Percentiles rank a stretch among this genome's conserved stretches.
These are phyloP conservation scores for Abramis brama DNA, from an alignment of 2,113 vertebrate species.

Conservation along the genomic window DNA sequence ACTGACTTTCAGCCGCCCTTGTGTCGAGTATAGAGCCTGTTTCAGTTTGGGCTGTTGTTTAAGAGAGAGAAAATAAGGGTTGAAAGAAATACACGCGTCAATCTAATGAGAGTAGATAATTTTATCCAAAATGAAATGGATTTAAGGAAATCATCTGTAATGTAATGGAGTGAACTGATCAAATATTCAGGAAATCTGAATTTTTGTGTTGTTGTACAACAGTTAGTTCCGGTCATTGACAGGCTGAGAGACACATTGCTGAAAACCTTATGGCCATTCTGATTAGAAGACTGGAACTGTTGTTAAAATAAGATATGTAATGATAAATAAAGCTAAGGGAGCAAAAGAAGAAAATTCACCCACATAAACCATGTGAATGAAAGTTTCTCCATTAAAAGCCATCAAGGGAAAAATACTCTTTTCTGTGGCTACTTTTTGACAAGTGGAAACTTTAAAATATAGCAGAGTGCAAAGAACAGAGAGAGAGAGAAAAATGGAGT, in stretches of 20 bases:
- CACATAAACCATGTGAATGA: constrained; percentile 14
- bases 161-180: neutral
- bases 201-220: neutral
- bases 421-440: constrained; percentile 68
- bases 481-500: constrained; percentile 56
- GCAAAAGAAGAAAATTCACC: neutral
- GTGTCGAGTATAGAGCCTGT: constrained; percentile 35
- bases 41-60: constrained; percentile 36
- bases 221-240: neutral
- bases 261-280: neutral
- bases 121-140: neutral
- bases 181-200: neutral
- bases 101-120: neutral
- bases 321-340: neutral
- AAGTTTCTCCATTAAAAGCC: constrained; percentile 38
- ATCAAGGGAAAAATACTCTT: constrained; percentile 53
- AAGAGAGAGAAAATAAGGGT: constrained; percentile 15
- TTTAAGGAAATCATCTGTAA: neutral
- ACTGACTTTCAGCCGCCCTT: constrained; percentile 60
- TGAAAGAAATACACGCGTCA: neutral
- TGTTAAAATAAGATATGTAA: neutral
- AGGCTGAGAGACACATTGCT: neutral
- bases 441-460: constrained; percentile 71
- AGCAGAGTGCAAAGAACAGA: constrained; percentile 64
- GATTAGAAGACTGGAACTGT: neutral